Evolutionary conservation across 2,888 invertebrate species (phyloP), one percentile per base, ranked within the genome.

Genomic region (Anaspis maculata): DNA sequence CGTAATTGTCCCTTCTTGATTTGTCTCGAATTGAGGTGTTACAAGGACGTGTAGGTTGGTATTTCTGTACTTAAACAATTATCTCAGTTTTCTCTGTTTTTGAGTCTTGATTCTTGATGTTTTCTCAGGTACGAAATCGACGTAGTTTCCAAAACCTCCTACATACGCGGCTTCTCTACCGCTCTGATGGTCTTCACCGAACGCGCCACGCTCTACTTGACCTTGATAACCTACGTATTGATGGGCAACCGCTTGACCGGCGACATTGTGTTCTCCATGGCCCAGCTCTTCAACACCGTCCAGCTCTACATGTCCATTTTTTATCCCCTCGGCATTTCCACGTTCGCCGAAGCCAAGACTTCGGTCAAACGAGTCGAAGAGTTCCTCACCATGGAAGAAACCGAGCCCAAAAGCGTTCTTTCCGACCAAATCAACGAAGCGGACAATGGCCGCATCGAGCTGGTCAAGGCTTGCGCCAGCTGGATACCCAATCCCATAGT

Each of bases 131-230:
- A 72, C 35, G 88, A 89, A 68, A 75, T 87, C n/a, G 69, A 72
- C 39, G 72, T 76, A 30, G 70, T 84, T 32, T 69, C 73, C 43
- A 66, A 71, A 34, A 77, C 79, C 3, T 78, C 82, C 0, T 77
- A 78, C 65, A 72, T 80, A 37, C 71, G 74, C 53, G 80, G 77
- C 1, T 74, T 80, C 46, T 77, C 77, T 3, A 66, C 74, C 16
- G 77, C 79, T 0, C 56, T 76, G 42, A 62, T 76, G 57, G 82
- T 91, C 27, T 90, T 88, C 59, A 86, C 90, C 0, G 85, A 89
- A 55, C 78, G 92, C 43, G 74, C 89, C 28, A 83, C 90, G 2
- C 69, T 91, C 6, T 88, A 83, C 57, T 76, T 86, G 39, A 87
- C 88, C 2, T 72, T 94, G 32, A 70, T 87, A 27, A 74, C 83